Conservation (phyloP, 2,797 vertebrate species). For the Otolemur crassicaudatus region DNA sequence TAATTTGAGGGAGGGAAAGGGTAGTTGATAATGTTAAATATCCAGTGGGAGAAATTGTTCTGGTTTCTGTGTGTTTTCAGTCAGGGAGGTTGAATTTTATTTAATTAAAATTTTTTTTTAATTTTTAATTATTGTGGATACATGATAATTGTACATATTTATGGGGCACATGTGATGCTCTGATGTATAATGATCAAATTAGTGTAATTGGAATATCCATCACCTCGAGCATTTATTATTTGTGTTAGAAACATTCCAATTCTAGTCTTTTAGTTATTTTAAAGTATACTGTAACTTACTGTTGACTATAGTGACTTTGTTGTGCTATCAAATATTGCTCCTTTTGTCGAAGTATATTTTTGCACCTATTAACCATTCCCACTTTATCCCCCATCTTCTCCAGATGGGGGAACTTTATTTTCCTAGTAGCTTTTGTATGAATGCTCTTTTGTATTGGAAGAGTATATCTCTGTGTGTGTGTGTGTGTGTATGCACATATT, state of each 20-base stretch:
- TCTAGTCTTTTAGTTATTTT: not conserved
- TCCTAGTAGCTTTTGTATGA: constrained; percentile 49
- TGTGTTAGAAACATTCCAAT: not conserved
- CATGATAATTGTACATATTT: not conserved
- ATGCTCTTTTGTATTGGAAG: constrained; percentile 43
- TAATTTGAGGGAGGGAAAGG: constrained; percentile 28
- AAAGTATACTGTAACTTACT: not conserved
- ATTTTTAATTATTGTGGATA: not conserved
- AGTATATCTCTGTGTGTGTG: not conserved
- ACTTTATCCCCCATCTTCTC: not conserved
- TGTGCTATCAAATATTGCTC: not conserved
- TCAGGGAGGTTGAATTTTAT: constrained; percentile 8
- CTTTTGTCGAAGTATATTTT: not conserved
- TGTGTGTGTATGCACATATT: not conserved
- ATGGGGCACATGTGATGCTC: not conserved
- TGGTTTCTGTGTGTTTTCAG: constrained; percentile 28
- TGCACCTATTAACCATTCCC: not conserved
- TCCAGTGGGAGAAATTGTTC: constrained; percentile 17
- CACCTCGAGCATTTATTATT: not conserved
- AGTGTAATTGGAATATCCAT: not conserved
- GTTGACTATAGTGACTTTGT: not conserved
- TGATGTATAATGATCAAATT: not conserved
- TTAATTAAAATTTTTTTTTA: not conserved
- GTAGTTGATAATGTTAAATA: constrained; percentile 49
- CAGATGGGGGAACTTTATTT: constrained; percentile 31